A percentile compares a stretch with the other conserved stretches of the same genome.
These are phyloP conservation scores for Cactoblastis cactorum DNA, from an alignment of 2,888 invertebrate genomes.

Conservation along the genomic window DNA sequence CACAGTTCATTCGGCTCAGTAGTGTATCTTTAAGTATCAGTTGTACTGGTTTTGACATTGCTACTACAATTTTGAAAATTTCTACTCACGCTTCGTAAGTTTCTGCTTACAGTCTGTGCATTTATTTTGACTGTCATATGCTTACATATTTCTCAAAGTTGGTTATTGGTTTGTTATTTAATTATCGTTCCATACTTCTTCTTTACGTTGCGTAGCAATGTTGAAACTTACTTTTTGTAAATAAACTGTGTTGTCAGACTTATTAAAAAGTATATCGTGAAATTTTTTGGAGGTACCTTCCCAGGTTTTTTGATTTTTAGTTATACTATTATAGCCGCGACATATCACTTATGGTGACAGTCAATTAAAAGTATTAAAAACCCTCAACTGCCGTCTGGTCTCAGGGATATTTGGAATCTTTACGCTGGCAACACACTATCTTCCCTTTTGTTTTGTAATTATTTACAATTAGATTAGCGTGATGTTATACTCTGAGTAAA, in stretches of 20 bases:
- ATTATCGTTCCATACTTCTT: constrained; percentile 26
- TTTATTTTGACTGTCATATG: constrained; percentile 24
- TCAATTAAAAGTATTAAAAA: constrained; percentile 67
- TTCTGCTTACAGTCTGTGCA: constrained; percentile 34
- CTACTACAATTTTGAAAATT: constrained; percentile 45
- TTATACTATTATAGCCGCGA: constrained; percentile 41
- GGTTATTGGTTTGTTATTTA: constrained; percentile 35
- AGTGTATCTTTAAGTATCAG: constrained; percentile 52
- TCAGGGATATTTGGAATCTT: constrained; percentile 26
- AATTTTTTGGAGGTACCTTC: constrained; percentile 18
- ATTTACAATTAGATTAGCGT: constrained; percentile 53
- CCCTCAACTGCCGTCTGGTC: constrained; percentile 39
- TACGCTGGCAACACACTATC: constrained; percentile 52
- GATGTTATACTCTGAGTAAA: constrained; percentile 51
- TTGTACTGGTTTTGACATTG: constrained; percentile 71
- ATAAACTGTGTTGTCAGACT: constrained; percentile 63
- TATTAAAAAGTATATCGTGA: constrained; percentile 22
- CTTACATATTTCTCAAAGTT: constrained; percentile 69
- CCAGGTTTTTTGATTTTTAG: constrained; percentile 8
- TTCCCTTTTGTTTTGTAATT: constrained; percentile 48
- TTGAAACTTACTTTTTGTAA: constrained; percentile 60
- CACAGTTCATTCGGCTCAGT: constrained; percentile 66
- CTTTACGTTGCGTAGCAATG: constrained; percentile 60
- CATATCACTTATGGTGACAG: constrained; percentile 68
- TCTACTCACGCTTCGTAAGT: constrained; percentile 25